Base-by-base conservation (phyloP, 92 coral and sea anemone species). In the Epizoanthus scotinus region DNA sequence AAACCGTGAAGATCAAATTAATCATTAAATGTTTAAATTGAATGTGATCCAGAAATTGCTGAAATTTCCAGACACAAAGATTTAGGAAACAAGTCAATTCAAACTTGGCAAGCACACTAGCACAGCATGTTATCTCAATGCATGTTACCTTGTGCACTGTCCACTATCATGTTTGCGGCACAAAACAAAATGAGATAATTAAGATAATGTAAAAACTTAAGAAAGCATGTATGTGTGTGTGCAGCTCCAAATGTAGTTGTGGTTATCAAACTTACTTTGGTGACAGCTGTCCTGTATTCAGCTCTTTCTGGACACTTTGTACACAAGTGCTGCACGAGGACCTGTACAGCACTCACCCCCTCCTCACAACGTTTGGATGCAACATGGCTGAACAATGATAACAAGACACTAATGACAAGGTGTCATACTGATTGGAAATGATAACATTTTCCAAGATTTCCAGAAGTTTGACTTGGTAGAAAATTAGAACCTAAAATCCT, bases 241-340 rank as follows among this genome's bases (percentile, higher is more conserved):
- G n/a, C n/a, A n/a, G n/a, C n/a, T n/a, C n/a, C n/a, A n/a, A n/a
- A n/a, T n/a, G n/a, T n/a, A n/a, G n/a, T n/a, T n/a, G n/a, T n/a
- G n/a, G n/a, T n/a, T n/a, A 36, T 34, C 47, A 58, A 17, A 17
- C 21, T 49, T 67, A 96, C 99, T 97, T 91, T 91, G 20, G 97
- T 93, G 40, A 93, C 98, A 25, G 88, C 86, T 34, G 61, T 86
- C 62, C 99, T 85, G 81, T 88, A 96, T 72, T 96, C 99, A 13
- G 98, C 94, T 70, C 93, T 91, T 40, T 96, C 99, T 12, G 99
- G 99, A 49, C 97, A 94, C 75, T 93, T 96, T 63, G 97, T 96
- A 64, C 98, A 96, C 34, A 96, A 88, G 60, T 93, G 96, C 49
- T 96, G 99, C 44, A 93, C 87, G 59, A 96, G 94, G 54, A 93